These are phyloP conservation scores for Drosophila histrio DNA, from an alignment of 2,888 invertebrate species.

Conservation along the genomic window DNA sequence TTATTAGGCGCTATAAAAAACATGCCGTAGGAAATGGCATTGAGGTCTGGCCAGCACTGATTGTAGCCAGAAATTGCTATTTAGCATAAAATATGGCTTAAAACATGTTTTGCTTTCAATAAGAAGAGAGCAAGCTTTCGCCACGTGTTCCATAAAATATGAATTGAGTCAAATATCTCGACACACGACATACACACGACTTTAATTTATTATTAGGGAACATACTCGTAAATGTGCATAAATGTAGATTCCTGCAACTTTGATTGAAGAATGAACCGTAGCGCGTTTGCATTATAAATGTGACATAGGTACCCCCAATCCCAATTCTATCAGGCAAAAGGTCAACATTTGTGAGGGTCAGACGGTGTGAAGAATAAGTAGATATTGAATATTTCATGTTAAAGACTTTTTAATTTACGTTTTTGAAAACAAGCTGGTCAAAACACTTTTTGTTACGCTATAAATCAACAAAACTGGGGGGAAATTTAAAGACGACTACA, in stretches of 20 bases:
- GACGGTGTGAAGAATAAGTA: constrained; percentile 36
- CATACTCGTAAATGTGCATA: neutral
- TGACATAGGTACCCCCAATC: constrained; percentile 13
- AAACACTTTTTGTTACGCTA: constrained; percentile 43
- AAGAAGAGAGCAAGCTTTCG: neutral
- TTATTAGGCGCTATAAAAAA: constrained; percentile 16
- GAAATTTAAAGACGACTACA: neutral
- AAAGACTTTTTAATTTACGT: constrained; percentile 56
- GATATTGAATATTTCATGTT: constrained; percentile 63
- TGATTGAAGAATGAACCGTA: constrained; percentile 21
- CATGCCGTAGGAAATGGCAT: neutral
- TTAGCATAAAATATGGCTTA: constrained; percentile 26
- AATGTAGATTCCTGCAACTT: neutral
- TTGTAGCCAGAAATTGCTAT: constrained; percentile 21
- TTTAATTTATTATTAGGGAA: constrained; percentile 24
- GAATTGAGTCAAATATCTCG: constrained; percentile 33
- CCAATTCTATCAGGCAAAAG: constrained; percentile 14
- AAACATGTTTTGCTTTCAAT: constrained; percentile 10
- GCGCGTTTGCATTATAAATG: constrained; percentile 48
- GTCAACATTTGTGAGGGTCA: constrained; percentile 35
- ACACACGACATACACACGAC: neutral
- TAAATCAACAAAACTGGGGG: constrained; percentile 43
- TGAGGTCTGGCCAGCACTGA: constrained; percentile 5
- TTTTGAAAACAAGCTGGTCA: constrained; percentile 30
- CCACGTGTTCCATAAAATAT: constrained; percentile 26